phyloP scores from a whole-genome alignment of 2,113 vertebrate species.

The Gambusia affinis region DNA sequence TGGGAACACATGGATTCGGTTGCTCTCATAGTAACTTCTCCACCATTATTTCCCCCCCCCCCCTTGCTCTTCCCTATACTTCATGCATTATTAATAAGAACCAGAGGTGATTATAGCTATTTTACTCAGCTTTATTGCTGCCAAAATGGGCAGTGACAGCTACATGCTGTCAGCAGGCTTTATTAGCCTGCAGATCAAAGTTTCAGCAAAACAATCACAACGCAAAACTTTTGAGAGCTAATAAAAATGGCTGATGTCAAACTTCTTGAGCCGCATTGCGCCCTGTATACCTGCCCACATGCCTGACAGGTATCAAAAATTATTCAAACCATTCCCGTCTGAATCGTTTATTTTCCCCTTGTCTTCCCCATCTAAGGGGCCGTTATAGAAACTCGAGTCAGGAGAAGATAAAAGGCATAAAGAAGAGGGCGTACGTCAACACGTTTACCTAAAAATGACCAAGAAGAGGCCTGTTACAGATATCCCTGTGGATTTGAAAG shows the following conservation, averaged over 20 bases:
- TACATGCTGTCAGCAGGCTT: background rate
- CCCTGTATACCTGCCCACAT: background rate
- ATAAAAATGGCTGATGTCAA: background rate
- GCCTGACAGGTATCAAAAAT: background rate
- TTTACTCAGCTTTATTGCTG: background rate
- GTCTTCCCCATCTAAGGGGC: background rate
- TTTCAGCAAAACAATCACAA: background rate
- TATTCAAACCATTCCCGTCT: background rate
- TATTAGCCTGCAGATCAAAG: background rate
- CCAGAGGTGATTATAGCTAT: constrained; percentile 24
- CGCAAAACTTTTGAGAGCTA: background rate
- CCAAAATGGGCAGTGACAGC: background rate
- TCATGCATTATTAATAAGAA: constrained; percentile 5
- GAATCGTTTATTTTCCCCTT: background rate
- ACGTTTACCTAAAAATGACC: no score
- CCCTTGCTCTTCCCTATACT: background rate
- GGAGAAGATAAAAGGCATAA: background rate
- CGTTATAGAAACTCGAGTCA: background rate
- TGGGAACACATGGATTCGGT: background rate
- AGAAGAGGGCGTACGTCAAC: background rate
- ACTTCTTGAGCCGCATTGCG: background rate
- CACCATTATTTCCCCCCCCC: background rate
- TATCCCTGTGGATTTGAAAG: no score
- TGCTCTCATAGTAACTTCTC: background rate
- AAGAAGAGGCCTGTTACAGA: no score